Percentiles rank a stretch among this genome's conserved stretches.
phyloP scores from a whole-genome alignment of 2,797 vertebrate species.

The Malacoraja senta region DNA sequence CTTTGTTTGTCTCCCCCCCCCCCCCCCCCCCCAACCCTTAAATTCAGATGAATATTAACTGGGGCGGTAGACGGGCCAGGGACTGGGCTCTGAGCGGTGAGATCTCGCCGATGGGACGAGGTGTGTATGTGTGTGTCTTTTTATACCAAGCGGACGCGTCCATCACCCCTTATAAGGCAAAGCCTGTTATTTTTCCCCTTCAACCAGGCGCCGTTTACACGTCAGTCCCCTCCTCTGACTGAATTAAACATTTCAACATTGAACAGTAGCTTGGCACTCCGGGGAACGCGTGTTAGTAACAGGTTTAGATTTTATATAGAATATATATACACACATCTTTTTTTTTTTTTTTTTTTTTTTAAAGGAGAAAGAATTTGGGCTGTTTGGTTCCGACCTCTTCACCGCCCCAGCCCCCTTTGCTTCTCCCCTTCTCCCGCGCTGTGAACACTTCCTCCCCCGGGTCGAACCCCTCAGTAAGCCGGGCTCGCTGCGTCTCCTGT shows the following conservation, averaged over 20 bases:
- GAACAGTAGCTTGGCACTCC: neutral
- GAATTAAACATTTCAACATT: conserved; percentile 23
- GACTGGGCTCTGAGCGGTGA: neutral
- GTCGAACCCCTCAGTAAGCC: conserved; percentile 24
- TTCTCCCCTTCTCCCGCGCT: conserved; percentile 16
- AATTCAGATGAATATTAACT: neutral
- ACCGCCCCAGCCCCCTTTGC: conserved; percentile 40
- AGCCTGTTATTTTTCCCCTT: neutral
- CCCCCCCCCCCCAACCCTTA: too few species aligned
- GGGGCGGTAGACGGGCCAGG: neutral
- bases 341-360: neutral
- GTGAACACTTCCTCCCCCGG: conserved; percentile 40
- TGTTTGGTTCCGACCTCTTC: conserved; percentile 29
- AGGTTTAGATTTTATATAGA: neutral
- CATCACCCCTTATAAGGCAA: neutral
- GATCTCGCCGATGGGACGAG: too few species aligned
- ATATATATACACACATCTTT: neutral
- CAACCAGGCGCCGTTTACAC: neutral
- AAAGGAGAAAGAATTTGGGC: neutral
- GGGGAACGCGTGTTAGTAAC: neutral
- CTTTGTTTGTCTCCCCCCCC: neutral
- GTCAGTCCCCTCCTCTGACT: conserved; percentile 8
- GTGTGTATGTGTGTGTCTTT: neutral
- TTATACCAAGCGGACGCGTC: neutral
- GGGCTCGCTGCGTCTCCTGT: neutral